Conservation (phyloP, 2,797 vertebrate genomes). For the Sebastes hubbsi region DNA sequence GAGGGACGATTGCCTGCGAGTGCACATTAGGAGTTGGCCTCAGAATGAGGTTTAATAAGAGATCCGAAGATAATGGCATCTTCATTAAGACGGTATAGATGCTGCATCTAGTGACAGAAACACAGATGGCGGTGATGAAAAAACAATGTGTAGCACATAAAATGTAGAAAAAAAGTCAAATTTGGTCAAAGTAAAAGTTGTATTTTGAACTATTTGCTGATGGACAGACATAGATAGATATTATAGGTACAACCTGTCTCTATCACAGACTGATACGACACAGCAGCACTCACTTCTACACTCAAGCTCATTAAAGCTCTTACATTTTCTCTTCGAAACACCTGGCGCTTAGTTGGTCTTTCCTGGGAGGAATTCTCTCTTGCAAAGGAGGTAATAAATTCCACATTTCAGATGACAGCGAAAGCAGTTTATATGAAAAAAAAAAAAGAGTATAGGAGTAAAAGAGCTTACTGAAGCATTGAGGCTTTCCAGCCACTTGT, state of each 20-base stretch:
- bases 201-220: background rate
- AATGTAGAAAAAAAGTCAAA: background rate
- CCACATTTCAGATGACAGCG: background rate
- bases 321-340: background rate
- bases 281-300: background rate
- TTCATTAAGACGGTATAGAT: constrained; percentile 8
- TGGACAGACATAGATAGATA: background rate
- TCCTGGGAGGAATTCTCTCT: background rate
- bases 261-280: background rate
- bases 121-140: background rate
- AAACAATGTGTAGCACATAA: background rate
- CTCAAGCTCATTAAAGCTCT: background rate
- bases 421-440: background rate
- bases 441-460: background rate
- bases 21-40: constrained; percentile 15
- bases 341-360: background rate
- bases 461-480: background rate
- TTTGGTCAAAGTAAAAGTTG: background rate
- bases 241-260: background rate
- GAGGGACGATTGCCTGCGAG: background rate
- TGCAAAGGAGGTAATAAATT: background rate
- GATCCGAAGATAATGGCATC: background rate
- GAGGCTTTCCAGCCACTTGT: background rate
- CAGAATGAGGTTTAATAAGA: constrained; percentile 20
- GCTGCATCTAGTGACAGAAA: constrained; percentile 15